Evolutionary conservation across 2,888 invertebrate genomes (phyloP), one percentile per base, ranked within the genome.

Genomic region (Stomorhina lunata): DNA sequence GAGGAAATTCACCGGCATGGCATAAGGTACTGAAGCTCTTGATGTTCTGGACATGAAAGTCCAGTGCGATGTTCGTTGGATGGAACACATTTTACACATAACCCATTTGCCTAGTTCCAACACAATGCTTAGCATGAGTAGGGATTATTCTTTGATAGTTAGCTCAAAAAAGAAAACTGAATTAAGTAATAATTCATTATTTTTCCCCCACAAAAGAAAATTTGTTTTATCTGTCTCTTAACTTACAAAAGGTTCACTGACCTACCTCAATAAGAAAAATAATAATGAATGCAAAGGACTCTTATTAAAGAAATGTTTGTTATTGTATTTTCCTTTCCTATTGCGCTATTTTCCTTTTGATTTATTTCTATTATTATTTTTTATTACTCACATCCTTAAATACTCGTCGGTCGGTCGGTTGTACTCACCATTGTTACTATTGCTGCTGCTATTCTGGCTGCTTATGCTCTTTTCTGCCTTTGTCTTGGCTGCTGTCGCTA

Each of bases 391-490:
- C n/a, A 59, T 10, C 0, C 45, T 34, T 22, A 27, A 22, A 50
- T 27, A 55, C 32, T 12, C 27, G 27, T 34, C 10, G 17, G 20
- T 48, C 53, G n/a, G n/a, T n/a, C n/a, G n/a, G n/a, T n/a, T n/a
- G n/a, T n/a, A 79, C 82, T 79, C 50, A 82, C 81, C 78, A 65
- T 68, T 81, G 48, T 73, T 68, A 27, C 25, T 61, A 27, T 25
- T 75, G 32, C 17, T 55, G 57, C 43, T 55, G 37, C 32, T 72
- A 59, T 22, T 69, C 50, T 25, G 57, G 57, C 3, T 75, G 17
- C 5, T 53, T 57, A 27, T 63, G 72, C 72, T 80, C 72, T 73
- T 73, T 73, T 66, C 72, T 48, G 55, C 34, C 20, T 40, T 59
- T 71, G 37, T 40, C 59, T 53, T 15, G 45, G 55, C 45, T 17